Conservation (phyloP, 2,113 vertebrate genomes). For the Synchiropus splendidus region DNA sequence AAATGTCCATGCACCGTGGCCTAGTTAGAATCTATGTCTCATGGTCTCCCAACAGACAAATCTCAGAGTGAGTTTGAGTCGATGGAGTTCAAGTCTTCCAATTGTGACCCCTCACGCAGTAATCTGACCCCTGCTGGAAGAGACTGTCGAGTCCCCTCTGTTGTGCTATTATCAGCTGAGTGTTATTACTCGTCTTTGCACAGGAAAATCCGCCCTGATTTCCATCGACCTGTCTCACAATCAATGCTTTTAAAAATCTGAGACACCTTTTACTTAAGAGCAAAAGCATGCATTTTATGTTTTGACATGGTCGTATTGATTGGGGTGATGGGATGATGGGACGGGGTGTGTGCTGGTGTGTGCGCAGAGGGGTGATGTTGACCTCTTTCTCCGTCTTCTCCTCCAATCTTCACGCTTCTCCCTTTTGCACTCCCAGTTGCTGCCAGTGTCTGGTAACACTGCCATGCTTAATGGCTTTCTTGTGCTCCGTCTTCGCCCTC, state of each 20-base stretch:
- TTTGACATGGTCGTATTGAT: slow-evolving; percentile 96
- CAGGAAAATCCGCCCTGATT: slow-evolving; percentile 78
- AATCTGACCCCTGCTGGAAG: slow-evolving; percentile 59
- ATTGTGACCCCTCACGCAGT: slow-evolving; percentile 53
- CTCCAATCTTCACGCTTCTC: slow-evolving; percentile 39
- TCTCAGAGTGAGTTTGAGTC: slow-evolving; percentile 33
- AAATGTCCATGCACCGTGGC: no score
- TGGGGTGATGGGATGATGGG: slow-evolving; percentile 38
- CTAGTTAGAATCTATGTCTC: background rate
- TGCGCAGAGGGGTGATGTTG: slow-evolving; percentile 19
- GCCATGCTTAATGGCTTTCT: slow-evolving; percentile 91
- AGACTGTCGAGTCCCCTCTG: slow-evolving; percentile 43
- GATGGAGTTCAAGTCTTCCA: slow-evolving; percentile 50
- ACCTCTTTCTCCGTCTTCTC: slow-evolving; percentile 39
- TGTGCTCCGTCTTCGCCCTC: slow-evolving; percentile 65
- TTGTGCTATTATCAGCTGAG: slow-evolving; percentile 75
- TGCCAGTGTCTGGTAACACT: slow-evolving; percentile 76
- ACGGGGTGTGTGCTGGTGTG: slow-evolving; percentile 30
- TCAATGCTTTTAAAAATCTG: slow-evolving; percentile 99
- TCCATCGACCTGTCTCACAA: slow-evolving; percentile 82
- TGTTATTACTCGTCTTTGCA: slow-evolving; percentile 84
- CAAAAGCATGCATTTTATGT: slow-evolving; percentile 96
- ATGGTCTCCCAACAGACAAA: slow-evolving; percentile 21
- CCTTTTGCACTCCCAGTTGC: slow-evolving; percentile 40
- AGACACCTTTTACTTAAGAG: slow-evolving; percentile 96